Evolutionary conservation across 2,113 vertebrate genomes (phyloP).

Genomic region (Leptosomus discolor): DNA sequence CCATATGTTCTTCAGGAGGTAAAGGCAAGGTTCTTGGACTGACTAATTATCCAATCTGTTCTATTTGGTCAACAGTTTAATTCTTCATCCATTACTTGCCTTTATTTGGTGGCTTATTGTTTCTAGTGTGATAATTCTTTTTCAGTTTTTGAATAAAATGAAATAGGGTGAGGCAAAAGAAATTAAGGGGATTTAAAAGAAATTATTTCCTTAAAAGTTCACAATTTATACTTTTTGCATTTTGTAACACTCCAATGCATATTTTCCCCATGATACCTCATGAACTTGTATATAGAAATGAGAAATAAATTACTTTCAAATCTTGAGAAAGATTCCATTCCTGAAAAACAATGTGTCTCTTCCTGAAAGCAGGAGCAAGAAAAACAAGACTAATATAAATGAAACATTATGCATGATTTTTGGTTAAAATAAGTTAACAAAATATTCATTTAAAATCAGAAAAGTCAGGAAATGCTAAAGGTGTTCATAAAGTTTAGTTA

Average conservation of each 20-base stretch:
- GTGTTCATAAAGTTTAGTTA: background rate
- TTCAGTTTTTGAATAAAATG: background rate
- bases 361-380: background rate
- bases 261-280: background rate
- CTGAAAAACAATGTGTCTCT: background rate
- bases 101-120: background rate
- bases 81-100: background rate
- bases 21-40: background rate
- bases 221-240: background rate
- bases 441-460: background rate
- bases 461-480: background rate
- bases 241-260: background rate
- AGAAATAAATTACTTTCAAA: background rate
- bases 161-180: background rate
- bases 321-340: background rate
- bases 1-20: background rate
- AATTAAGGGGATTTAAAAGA: background rate
- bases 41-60: background rate
- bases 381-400: background rate
- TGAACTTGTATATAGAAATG: background rate
- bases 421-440: background rate
- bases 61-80: background rate
- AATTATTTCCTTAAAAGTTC: background rate
- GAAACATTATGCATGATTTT: background rate
- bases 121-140: background rate